phyloP scores from a whole-genome alignment of 2,888 invertebrate species.

The Cordilura impudica region DNA sequence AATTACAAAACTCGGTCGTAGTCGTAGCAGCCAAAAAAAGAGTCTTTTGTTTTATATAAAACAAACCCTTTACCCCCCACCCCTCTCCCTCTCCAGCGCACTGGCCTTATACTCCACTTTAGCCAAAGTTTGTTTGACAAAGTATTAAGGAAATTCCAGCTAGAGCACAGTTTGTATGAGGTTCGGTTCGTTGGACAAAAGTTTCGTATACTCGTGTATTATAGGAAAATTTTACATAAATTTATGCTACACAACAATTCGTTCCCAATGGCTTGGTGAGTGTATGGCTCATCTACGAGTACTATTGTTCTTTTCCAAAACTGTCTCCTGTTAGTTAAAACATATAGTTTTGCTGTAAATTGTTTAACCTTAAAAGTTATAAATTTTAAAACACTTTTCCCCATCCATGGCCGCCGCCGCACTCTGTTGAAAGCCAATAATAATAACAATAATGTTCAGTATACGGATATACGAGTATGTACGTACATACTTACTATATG shows the following conservation, averaged over 20 bases:
- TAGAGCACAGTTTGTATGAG: neutral
- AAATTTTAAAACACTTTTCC: constrained; percentile 54
- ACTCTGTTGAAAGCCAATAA: neutral
- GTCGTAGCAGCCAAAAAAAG: constrained; percentile 20
- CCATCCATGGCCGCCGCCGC: neutral
- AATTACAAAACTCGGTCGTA: constrained; percentile 64
- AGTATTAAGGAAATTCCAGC: neutral
- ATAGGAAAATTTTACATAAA: neutral
- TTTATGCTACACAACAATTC: neutral
- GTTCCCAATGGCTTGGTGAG: neutral
- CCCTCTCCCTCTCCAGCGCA: neutral
- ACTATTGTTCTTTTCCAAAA: constrained; percentile 19
- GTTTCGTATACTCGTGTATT: neutral
- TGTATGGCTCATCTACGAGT: neutral
- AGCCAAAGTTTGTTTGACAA: neutral
- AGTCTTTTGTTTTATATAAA: constrained; percentile 52
- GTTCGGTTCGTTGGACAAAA: neutral
- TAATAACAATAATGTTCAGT: neutral
- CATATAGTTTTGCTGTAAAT: constrained; percentile 59
- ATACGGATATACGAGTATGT: neutral
- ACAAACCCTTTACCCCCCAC: neutral
- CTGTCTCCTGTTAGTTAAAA: constrained; percentile 46
- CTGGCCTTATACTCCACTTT: neutral
- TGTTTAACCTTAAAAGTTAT: constrained; percentile 62
- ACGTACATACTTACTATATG: neutral